Conservation (phyloP, 2,888 invertebrate genomes). For the Eulithis prunata region DNA sequence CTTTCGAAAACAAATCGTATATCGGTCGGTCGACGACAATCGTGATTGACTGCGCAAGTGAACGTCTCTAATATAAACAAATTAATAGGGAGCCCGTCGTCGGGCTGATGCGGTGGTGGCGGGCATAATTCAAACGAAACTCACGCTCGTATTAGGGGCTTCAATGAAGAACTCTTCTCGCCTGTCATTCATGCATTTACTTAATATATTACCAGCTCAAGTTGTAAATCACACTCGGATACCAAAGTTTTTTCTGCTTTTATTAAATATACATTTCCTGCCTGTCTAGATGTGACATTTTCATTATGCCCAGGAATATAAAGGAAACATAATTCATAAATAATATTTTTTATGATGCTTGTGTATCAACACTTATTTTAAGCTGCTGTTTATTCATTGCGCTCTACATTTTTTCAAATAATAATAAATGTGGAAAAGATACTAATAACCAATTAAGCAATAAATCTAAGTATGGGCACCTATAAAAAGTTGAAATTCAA, state of each 20-base stretch:
- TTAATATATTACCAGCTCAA: conserved; percentile 64
- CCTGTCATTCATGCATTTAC: conserved; percentile 64
- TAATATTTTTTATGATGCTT: conserved; percentile 56
- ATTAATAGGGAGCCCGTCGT: conserved; percentile 75
- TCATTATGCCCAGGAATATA: conserved; percentile 61
- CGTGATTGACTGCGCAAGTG: conserved; percentile 84
- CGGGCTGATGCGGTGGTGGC: conserved; percentile 54
- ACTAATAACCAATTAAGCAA: conserved; percentile 34
- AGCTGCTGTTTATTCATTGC: not conserved
- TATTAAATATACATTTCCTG: conserved; percentile 71
- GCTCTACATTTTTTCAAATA: not conserved
- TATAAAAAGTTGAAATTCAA: conserved; percentile 49
- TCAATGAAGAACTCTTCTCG: conserved; percentile 56
- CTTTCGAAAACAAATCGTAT: conserved; percentile 83
- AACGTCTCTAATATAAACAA: conserved; percentile 83
- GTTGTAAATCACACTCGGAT: conserved; percentile 68
- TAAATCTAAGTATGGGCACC: conserved; percentile 27
- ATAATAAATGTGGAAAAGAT: not conserved
- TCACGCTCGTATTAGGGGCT: conserved; percentile 46
- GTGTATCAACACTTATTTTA: conserved; percentile 44
- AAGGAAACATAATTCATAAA: conserved; percentile 71
- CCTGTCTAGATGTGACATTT: conserved; percentile 66
- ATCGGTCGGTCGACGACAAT: conserved; percentile 81
- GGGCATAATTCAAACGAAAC: conserved; percentile 59
- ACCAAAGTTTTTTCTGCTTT: conserved; percentile 54